Evolutionary conservation across 2,113 vertebrate genomes (phyloP).

Genomic region (Fregata magnificens): DNA sequence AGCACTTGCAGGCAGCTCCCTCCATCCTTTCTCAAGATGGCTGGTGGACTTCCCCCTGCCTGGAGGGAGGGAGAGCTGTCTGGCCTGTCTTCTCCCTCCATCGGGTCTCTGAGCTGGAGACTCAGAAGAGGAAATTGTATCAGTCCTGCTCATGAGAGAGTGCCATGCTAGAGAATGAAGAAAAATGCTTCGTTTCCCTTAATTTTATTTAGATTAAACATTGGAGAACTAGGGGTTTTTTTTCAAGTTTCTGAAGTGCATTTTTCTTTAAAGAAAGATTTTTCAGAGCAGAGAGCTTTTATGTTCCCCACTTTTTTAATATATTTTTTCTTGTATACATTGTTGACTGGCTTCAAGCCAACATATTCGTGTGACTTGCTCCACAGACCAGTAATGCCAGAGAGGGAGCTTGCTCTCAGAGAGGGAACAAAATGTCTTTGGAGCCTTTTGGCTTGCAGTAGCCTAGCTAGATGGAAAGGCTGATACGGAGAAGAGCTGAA

Average conservation of each 20-base stretch:
- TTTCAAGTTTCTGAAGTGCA: neutral
- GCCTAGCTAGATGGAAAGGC: neutral
- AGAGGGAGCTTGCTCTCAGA: neutral
- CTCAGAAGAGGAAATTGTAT: neutral
- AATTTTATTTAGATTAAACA: neutral
- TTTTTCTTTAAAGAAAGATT: neutral
- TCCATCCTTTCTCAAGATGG: neutral
- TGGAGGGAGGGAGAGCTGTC: neutral
- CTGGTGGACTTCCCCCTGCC: neutral
- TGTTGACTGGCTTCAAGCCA: neutral
- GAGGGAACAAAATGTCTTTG: neutral
- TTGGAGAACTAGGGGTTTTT: neutral
- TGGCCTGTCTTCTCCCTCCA: neutral
- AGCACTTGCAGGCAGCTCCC: neutral
- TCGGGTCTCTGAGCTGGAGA: neutral
- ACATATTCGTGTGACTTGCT: neutral
- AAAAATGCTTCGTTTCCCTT: neutral
- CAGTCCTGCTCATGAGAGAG: neutral
- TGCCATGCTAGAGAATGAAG: neutral
- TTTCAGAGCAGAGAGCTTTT: neutral
- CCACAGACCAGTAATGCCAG: neutral
- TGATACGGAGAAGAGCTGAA: neutral
- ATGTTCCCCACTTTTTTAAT: neutral
- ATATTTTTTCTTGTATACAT: neutral
- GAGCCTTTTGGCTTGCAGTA: neutral